These are phyloP conservation scores for Zaprionus ghesquierei DNA, from an alignment of 1,140 invertebrate species.

Conservation along the genomic window DNA sequence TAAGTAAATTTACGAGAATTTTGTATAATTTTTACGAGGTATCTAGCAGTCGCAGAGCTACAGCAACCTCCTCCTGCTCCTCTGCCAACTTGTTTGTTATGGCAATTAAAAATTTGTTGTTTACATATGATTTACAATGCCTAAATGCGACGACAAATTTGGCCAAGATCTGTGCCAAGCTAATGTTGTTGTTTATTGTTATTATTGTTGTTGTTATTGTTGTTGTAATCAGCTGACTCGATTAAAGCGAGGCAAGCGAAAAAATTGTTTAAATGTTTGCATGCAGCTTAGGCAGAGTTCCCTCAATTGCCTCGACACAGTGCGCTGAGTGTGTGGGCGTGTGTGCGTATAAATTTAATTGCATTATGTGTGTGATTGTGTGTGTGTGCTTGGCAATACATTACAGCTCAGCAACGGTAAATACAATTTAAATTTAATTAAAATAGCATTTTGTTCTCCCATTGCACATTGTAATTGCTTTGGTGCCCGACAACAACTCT, in stretches of 20 bases:
- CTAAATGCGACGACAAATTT: slow-evolving; percentile 23
- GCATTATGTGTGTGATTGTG: neutral
- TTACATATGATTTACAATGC: slow-evolving; percentile 29
- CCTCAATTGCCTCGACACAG: neutral
- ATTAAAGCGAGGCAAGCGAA: slow-evolving; percentile 36
- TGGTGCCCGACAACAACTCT: neutral
- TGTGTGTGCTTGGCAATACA: slow-evolving; percentile 8
- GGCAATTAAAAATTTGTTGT: slow-evolving; percentile 39
- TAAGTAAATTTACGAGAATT: neutral
- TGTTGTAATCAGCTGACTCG: slow-evolving; percentile 40
- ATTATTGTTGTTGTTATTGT: neutral
- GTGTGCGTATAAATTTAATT: slow-evolving; percentile 21
- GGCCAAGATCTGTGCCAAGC: slow-evolving; percentile 12
- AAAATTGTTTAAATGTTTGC: slow-evolving; percentile 17
- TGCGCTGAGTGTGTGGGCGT: slow-evolving; percentile 6
- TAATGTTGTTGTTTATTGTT: slow-evolving; percentile 1
- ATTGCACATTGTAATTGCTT: slow-evolving; percentile 31
- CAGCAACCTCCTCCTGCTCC: no score
- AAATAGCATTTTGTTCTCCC: slow-evolving; percentile 16
- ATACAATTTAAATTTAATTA: slow-evolving; percentile 54
- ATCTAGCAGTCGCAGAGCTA: neutral
- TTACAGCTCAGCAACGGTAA: slow-evolving; percentile 28
- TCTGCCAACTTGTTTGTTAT: slow-evolving; percentile 8
- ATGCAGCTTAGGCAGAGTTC: slow-evolving; percentile 13
- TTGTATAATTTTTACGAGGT: neutral